Conservation (phyloP, 2,888 invertebrate genomes). For the Megamerina dolium region DNA sequence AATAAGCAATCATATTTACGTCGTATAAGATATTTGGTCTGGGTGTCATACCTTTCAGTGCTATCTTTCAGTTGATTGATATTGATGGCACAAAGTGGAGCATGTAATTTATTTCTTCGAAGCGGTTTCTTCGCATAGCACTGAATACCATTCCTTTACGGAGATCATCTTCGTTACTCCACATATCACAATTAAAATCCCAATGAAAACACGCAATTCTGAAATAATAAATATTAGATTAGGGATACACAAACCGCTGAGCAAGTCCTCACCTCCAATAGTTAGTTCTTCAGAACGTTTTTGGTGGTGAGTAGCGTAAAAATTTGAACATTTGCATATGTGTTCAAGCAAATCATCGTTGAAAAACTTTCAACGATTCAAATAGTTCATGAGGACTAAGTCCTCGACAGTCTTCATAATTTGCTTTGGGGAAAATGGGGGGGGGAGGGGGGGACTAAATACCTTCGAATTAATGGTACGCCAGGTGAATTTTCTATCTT, state of each 20-base stretch:
- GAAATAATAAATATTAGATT: neutral
- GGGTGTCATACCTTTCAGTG: constrained; percentile 1
- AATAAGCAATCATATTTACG: too few species aligned
- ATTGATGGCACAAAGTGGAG: constrained; percentile 3
- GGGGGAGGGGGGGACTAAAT: constrained; percentile 3
- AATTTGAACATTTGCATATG: too few species aligned
- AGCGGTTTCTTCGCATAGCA: constrained; percentile 6
- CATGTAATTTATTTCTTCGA: constrained; percentile 2
- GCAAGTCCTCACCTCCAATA: neutral
- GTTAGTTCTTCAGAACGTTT: constrained; percentile 7
- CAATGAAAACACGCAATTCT: constrained; percentile 5
- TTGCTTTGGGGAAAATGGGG: neutral
- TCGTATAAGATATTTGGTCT: too few species aligned
- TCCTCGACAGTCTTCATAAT: constrained; percentile 1
- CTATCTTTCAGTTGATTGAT: neutral
- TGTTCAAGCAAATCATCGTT: too few species aligned
- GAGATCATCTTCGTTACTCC: neutral
- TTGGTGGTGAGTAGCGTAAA: too few species aligned
- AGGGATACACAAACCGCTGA: neutral
- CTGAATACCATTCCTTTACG: constrained; percentile 1
- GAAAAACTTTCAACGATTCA: constrained; percentile 1
- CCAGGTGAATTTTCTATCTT: constrained; percentile 9
- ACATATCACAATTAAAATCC: constrained; percentile 3
- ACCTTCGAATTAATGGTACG: constrained; percentile 4
- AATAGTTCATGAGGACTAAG: constrained; percentile 10